Base-by-base conservation (phyloP, 2,113 vertebrate genomes). In the Galbula dea region DNA sequence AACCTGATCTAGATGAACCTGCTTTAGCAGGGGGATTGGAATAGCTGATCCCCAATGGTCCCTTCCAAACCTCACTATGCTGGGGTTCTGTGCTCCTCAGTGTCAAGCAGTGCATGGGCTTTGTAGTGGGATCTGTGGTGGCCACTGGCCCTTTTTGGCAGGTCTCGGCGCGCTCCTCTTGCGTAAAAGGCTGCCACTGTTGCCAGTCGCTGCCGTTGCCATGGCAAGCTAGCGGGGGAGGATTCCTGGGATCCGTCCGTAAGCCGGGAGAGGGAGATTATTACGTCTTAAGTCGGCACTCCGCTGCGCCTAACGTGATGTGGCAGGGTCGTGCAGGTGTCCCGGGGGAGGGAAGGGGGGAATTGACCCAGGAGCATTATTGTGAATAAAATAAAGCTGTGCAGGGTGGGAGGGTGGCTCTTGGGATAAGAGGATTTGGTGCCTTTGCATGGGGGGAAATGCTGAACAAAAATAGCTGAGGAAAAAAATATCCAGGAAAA, bases 341-440 rank as follows among this genome's bases (percentile, higher is more conserved):
- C 93, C 95, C 92, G 89, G 94, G 89, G 65, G 86, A 24, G 58
- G 23, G 16, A 83, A 88, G 95, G 92, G 79, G 26, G 37, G 30
- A 41, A 22, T 67, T 88, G 95, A 94, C 97, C 97, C 65, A 54
- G 57, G 7, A 18, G 23, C 91, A 27, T 81, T 73, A 9, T 88
- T 90, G 94, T 68, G 91, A 96, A 88, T 77, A 57, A 83, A 95
- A 85, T 90, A 87, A 91, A 94, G 62, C 83, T 34, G 39, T 46
- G 63, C 63, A 12, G 63, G 63, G 43, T 66, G 21, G 49, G 32
- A 12, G 37, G 63, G 52, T 69, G 43, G 75, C 75, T 88, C 3
- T 84, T 45, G 21, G 94, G 83, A 73, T 68, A 71, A 91, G 90
- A 95, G 80, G 88, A 66, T 86, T 72, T 87, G 83, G 22, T 32